Evolutionary conservation across 2,888 invertebrate genomes (phyloP).

Genomic region (Plebejus melissa): DNA sequence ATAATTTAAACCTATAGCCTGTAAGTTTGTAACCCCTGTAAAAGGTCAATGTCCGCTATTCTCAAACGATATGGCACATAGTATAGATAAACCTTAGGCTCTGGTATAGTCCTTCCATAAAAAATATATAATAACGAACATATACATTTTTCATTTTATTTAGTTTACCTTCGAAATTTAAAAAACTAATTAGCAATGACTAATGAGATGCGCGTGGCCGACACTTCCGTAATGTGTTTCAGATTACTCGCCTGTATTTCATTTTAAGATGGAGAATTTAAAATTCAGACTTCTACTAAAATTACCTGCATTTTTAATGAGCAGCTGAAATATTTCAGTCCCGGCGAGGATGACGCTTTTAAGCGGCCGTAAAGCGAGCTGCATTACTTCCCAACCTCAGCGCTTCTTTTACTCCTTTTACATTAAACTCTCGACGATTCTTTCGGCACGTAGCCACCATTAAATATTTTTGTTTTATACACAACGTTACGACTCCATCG

Average conservation of each 20-base stretch:
- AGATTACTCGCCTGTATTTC: not conserved
- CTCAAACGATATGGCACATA: too few species aligned
- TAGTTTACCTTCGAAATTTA: not conserved
- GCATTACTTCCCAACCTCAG: conserved; percentile 11
- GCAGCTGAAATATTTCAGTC: conserved; percentile 13
- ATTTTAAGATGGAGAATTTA: not conserved
- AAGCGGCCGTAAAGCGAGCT: not conserved
- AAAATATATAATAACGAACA: not conserved
- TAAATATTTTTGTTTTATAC: conserved; percentile 11
- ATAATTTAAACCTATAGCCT: too few species aligned
- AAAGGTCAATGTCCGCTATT: too few species aligned
- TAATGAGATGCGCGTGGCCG: conserved; percentile 12
- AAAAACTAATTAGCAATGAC: conserved; percentile 10
- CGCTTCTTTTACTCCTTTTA: conserved; percentile 8
- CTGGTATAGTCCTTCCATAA: not conserved
- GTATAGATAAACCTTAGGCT: not conserved
- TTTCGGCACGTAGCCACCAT: not conserved
- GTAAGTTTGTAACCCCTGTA: too few species aligned
- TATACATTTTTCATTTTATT: not conserved
- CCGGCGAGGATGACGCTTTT: conserved; percentile 2
- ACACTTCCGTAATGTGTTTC: not conserved
- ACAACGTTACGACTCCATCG: not conserved
- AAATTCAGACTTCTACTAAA: not conserved
- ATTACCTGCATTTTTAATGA: conserved; percentile 12
- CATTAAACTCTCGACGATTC: not conserved